A percentile compares a stretch with the other conserved stretches of the same genome.
Conservation (phyloP, 2,797 vertebrate genomes). For the Poeciliopsis infans region DNA sequence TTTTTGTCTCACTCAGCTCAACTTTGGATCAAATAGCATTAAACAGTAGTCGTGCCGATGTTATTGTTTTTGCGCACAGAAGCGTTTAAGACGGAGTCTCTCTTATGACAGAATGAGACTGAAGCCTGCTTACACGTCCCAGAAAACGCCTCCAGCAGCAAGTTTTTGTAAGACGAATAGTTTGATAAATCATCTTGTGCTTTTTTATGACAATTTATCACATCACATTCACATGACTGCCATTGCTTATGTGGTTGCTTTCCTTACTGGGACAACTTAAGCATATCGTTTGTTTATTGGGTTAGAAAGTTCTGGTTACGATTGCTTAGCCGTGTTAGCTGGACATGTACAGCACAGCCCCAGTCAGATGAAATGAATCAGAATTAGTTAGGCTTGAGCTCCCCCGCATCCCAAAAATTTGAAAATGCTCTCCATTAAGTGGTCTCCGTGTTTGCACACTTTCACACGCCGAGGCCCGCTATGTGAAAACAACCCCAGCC, state of each 20-base stretch:
- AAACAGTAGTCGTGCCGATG: not conserved
- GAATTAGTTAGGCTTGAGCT: not conserved
- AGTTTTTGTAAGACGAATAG: not conserved
- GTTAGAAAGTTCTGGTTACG: not conserved
- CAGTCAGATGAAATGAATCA: not conserved
- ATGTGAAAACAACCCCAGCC: constrained; percentile 8
- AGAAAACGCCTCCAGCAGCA: not conserved
- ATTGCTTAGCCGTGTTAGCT: not conserved
- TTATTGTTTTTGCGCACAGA: not conserved
- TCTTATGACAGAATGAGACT: not conserved
- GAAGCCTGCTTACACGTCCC: not conserved
- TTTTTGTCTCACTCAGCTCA: not conserved
- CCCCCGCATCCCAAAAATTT: not conserved
- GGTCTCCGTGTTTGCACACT: not conserved
- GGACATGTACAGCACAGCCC: not conserved
- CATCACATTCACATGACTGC: not conserved
- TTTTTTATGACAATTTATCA: not conserved
- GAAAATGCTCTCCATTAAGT: not conserved
- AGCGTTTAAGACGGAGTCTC: not conserved
- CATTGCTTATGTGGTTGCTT: not conserved
- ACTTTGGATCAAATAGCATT: not conserved
- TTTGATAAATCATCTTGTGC: not conserved
- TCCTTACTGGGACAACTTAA: not conserved
- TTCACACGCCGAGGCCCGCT: not conserved
- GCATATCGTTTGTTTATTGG: not conserved